Conservation (phyloP, 2,888 invertebrate species). For the Agrenia bidenticulata region DNA sequence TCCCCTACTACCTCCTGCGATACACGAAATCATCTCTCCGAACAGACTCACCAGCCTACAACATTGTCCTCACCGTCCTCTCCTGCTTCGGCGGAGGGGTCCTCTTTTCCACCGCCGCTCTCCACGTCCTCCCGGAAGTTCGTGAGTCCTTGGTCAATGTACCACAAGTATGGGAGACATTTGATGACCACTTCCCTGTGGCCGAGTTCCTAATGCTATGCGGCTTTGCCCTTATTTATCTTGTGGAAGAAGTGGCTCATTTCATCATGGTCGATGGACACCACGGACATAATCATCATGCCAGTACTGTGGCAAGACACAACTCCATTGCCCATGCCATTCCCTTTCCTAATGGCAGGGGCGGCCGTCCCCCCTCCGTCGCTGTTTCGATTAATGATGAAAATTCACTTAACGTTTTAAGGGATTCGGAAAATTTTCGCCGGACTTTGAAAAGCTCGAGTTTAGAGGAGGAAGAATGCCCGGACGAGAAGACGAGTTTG, state of each 20-base stretch:
- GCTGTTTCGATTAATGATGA: background rate
- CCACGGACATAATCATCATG: slow-evolving; percentile 40
- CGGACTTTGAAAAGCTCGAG: background rate
- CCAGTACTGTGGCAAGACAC: slow-evolving; percentile 36
- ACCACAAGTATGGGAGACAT: slow-evolving; percentile 25
- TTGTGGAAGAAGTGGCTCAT: slow-evolving; percentile 52
- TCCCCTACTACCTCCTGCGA: slow-evolving; percentile 39
- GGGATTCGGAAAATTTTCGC: slow-evolving; percentile 1
- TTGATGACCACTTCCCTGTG: slow-evolving; percentile 47
- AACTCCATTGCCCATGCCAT: slow-evolving; percentile 49
- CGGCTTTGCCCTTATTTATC: slow-evolving; percentile 50
- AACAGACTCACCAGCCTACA: slow-evolving; percentile 33
- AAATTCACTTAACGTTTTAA: background rate
- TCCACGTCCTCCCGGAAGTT: slow-evolving; percentile 78
- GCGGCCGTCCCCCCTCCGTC: background rate
- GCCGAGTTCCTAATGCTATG: slow-evolving; percentile 46
- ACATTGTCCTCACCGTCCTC: slow-evolving; percentile 63
- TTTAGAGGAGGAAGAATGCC: slow-evolving; percentile 26
- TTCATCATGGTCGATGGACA: slow-evolving; percentile 49
- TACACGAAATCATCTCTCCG: slow-evolving; percentile 25
- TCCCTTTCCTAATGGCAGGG: slow-evolving; percentile 28
- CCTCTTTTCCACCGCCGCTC: slow-evolving; percentile 65
- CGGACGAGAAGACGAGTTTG: slow-evolving; percentile 32
- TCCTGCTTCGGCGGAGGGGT: slow-evolving; percentile 81
- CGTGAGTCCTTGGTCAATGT: slow-evolving; percentile 55